A percentile compares a stretch with the other conserved stretches of the same genome.
These are phyloP conservation scores for Sisyra terminalis DNA, from an alignment of 2,888 invertebrate genomes.

Conservation along the genomic window DNA sequence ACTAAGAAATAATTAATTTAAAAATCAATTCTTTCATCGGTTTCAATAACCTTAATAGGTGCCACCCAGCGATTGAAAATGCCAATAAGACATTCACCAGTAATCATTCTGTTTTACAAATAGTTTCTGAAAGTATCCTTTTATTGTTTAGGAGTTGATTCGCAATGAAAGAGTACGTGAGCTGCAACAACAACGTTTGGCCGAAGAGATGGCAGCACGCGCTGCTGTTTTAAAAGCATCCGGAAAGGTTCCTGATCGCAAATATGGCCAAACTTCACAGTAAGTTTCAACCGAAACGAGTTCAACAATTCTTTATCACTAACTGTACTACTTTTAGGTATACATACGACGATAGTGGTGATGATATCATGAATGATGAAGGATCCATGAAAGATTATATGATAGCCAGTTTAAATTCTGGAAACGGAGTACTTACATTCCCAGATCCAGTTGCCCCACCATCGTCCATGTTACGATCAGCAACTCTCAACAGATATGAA, in stretches of 20 bases:
- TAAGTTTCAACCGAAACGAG: too few relatives aligned
- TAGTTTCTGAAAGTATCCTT: too few relatives aligned
- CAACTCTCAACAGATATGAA: neutral
- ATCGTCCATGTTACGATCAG: slow-evolving; percentile 10
- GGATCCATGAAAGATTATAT: slow-evolving; percentile 11
- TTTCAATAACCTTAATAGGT: too few relatives aligned
- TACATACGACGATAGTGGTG: slow-evolving; percentile 16
- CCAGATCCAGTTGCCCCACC: slow-evolving; percentile 26
- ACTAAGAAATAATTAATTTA: too few relatives aligned
- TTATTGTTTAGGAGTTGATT: slow-evolving; percentile 39
- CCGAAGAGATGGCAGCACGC: slow-evolving; percentile 53
- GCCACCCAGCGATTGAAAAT: too few relatives aligned
- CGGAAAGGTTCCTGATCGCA: slow-evolving; percentile 21
- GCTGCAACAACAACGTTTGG: slow-evolving; percentile 53
- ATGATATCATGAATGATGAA: slow-evolving; percentile 15
- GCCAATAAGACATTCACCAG: too few relatives aligned
- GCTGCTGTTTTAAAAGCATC: slow-evolving; percentile 41
- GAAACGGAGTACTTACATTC: slow-evolving; percentile 20
- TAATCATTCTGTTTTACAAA: too few relatives aligned
- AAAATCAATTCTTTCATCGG: too few relatives aligned
- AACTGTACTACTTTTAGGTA: slow-evolving; percentile 20
- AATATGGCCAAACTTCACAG: slow-evolving; percentile 19
- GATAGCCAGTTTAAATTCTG: slow-evolving; percentile 7
- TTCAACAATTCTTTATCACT: too few relatives aligned
- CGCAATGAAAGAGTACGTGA: slow-evolving; percentile 61